Conservation (phyloP, 1,140 invertebrate species). For the Pachyrhynchus sulphureomaculatus region DNA sequence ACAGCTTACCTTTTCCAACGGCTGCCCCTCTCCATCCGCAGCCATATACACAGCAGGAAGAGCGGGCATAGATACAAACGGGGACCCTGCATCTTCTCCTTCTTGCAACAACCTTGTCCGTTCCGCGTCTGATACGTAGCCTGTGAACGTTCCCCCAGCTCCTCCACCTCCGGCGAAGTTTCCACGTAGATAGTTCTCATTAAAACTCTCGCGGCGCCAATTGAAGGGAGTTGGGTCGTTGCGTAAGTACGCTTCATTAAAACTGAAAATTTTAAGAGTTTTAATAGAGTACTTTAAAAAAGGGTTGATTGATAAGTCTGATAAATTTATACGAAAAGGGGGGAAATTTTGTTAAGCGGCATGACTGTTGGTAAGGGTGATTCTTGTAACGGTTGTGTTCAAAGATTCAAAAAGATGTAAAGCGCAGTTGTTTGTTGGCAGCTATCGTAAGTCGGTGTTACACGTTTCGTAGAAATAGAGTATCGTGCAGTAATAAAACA, state of each 20-base stretch:
- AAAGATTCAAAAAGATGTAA: too few species aligned
- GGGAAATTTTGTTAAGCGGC: too few species aligned
- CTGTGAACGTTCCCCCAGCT: not conserved
- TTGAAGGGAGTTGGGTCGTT: slow-evolving; percentile 10
- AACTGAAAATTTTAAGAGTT: slow-evolving; percentile 9
- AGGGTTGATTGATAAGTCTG: too few species aligned
- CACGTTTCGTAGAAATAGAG: too few species aligned
- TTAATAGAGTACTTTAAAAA: too few species aligned
- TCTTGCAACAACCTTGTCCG: slow-evolving; percentile 38
- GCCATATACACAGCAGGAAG: slow-evolving; percentile 62
- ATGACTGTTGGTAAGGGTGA: too few species aligned
- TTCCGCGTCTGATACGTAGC: not conserved
- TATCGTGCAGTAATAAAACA: too few species aligned
- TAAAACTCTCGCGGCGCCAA: slow-evolving; percentile 41
- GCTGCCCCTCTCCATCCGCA: slow-evolving; percentile 51
- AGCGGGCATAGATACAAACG: slow-evolving; percentile 62
- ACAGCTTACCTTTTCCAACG: slow-evolving; percentile 66
- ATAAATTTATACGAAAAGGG: too few species aligned
- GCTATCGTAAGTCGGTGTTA: too few species aligned
- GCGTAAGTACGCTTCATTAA: slow-evolving; percentile 14
- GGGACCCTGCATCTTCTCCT: slow-evolving; percentile 53
- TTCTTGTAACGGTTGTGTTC: too few species aligned
- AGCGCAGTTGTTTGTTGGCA: too few species aligned
- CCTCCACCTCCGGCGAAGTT: slow-evolving; percentile 37
- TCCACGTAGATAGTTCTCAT: slow-evolving; percentile 45